Evolutionary conservation across 1,140 invertebrate species (phyloP).

Genomic region (Brachionus calyciflorus): DNA sequence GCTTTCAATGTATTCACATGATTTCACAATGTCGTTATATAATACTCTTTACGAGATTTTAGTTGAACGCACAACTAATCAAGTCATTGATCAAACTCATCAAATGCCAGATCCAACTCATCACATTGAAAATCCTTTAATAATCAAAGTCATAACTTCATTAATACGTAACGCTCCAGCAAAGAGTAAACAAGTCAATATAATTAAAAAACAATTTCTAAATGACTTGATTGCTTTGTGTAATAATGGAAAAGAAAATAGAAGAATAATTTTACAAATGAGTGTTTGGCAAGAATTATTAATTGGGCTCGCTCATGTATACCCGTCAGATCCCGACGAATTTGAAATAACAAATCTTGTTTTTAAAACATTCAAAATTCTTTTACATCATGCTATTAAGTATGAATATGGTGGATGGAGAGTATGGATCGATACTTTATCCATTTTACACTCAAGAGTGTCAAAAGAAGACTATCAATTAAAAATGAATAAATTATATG

Average conservation of each 20-base stretch:
- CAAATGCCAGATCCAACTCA: slow-evolving; percentile 89
- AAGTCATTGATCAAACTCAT: slow-evolving; percentile 84
- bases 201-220: slow-evolving; percentile 87
- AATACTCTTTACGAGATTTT: slow-evolving; percentile 98
- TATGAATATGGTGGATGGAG: slow-evolving; percentile 99
- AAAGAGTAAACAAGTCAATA: slow-evolving; percentile 81
- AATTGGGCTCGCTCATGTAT: slow-evolving; percentile 95
- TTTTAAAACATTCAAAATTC: slow-evolving; percentile 90
- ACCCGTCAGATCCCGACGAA: slow-evolving; percentile 9
- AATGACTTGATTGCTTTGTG: slow-evolving; percentile 33
- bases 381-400: slow-evolving; percentile 97
- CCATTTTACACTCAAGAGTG: slow-evolving; percentile 96
- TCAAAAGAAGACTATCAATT: slow-evolving; percentile 34
- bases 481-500: slow-evolving; percentile 31
- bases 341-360: slow-evolving; percentile 92
- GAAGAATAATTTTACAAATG: slow-evolving; percentile 92
- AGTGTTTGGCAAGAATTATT: slow-evolving; percentile 99
- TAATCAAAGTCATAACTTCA: slow-evolving; percentile 92
- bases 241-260: slow-evolving; percentile 46
- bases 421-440: slow-evolving; percentile 98
- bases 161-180: slow-evolving; percentile 92
- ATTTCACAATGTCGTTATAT: slow-evolving; percentile 85
- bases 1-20: slow-evolving; percentile 81
- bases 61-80: slow-evolving; percentile 90
- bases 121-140: slow-evolving; percentile 86